Base-by-base conservation (phyloP, 2,113 vertebrate species). In the Lagopus leucura region DNA sequence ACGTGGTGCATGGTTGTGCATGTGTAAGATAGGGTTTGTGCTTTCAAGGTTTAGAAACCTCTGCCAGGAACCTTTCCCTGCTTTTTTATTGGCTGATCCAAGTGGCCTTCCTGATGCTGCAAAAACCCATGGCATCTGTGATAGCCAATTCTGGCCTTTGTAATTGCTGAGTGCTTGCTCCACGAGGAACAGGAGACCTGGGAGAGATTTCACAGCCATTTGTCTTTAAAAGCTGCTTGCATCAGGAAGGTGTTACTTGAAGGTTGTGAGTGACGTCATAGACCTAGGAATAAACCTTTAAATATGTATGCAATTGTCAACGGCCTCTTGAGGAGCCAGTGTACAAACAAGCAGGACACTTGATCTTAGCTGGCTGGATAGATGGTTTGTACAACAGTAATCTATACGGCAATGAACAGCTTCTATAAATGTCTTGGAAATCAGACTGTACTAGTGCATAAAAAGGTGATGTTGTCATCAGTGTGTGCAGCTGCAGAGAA, bases 201-300 rank as follows among this genome's bases (percentile, higher is more conserved):
- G 54, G 28, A 79, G 52, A 74, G 30, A 36, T 82, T 82, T n/a
- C 32, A 25, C 13, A 70, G 36, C 43, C 52, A 75, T 81, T 61
- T 94, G 43, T 60, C 81, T 88, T 52, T 89, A 60, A 93, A 81
- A 83, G 32, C 34, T 85, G 60, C 24, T 82, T 82, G 50, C 48
- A 45, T 86, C 38, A 58, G 57, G n/a, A 81, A 50, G 50, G 21
- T 80, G 47, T 61, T 61, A 19, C 64, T 87, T 94, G 71, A 65
- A 86, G 45, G 21, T 88, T 86, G 55, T 84, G 40, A 40, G 42
- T 65, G 64, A 47, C 28, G 71, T 74, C 43, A 45, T 1, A 86
- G 69, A 66, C 36, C 36, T 82, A 84, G 67, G 92, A 93, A 77
- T 89, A 73, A 80, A 38, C 58, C 36, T 90, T 60, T 82, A 76